Percentiles rank a stretch among this genome's conserved stretches.
These are phyloP conservation scores for Sciaenops ocellatus DNA, from an alignment of 2,797 vertebrate species.

Conservation along the genomic window DNA sequence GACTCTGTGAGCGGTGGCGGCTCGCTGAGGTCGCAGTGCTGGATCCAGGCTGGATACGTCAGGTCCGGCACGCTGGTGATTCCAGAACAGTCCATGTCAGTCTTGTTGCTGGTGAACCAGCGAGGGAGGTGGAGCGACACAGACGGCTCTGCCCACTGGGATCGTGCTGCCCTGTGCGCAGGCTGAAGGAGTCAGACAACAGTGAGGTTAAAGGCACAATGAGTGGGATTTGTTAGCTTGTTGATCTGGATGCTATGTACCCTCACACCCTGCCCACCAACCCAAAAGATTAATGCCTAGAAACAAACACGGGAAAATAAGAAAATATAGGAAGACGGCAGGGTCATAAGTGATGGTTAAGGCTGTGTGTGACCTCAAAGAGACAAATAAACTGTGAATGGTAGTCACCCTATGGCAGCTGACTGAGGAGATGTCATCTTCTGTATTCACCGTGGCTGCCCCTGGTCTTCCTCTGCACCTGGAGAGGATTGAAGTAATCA, in stretches of 20 bases:
- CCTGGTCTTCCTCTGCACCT: constrained; percentile 30
- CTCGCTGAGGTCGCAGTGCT: constrained; percentile 36
- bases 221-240: no score
- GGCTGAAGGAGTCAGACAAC: constrained; percentile 14
- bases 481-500: background rate
- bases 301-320: no score
- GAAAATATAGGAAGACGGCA: no score
- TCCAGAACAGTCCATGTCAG: constrained; percentile 48
- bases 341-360: no score
- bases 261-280: no score
- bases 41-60: constrained; percentile 64
- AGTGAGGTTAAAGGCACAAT: background rate
- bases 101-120: constrained; percentile 63
- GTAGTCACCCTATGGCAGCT: constrained; percentile 39
- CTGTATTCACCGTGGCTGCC: constrained; percentile 17
- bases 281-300: no score
- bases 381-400: background rate
- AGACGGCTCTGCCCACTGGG: constrained; percentile 7
- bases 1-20: background rate
- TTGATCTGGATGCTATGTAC: no score
- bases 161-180: constrained; percentile 21
- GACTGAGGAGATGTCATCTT: constrained; percentile 22
- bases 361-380: no score
- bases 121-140: constrained; percentile 37
- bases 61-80: constrained; percentile 52